Conservation (phyloP, 2,888 invertebrate species). For the Pammene fasciana region DNA sequence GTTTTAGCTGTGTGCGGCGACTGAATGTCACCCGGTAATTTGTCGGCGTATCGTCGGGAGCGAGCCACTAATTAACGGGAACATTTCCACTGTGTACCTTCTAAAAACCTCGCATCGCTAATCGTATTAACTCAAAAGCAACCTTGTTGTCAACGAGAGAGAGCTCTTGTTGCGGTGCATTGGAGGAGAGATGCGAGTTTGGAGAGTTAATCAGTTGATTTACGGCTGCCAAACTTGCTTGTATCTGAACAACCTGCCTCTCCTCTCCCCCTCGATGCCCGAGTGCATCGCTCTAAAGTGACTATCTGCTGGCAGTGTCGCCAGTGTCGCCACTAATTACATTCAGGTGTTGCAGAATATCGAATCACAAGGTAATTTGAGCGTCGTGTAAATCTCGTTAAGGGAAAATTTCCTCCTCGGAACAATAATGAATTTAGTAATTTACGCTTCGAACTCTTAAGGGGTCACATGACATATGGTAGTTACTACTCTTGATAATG, state of each 20-base stretch:
- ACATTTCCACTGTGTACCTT: conserved; percentile 51
- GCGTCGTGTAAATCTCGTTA: conserved; percentile 4
- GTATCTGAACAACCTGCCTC: conserved; percentile 56
- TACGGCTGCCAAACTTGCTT: conserved; percentile 72
- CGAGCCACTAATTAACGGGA: conserved; percentile 76
- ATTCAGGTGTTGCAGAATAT: conserved; percentile 42
- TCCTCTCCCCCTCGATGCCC: conserved; percentile 49
- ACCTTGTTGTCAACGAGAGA: conserved; percentile 10
- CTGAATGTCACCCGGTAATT: conserved; percentile 69
- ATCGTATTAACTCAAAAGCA: neutral
- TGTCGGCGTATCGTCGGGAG: conserved; percentile 68
- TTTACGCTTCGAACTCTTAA: no score
- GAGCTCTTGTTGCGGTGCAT: neutral
- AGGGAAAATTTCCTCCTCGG: neutral
- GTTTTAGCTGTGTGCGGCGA: conserved; percentile 65
- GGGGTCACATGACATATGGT: no score
- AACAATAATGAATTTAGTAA: neutral
- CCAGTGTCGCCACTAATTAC: conserved; percentile 49
- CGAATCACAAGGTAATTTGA: conserved; percentile 11
- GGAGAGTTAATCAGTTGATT: conserved; percentile 40
- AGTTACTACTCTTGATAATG: no score
- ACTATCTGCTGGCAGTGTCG: conserved; percentile 47
- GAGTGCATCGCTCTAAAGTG: conserved; percentile 52
- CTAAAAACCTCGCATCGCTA: conserved; percentile 9
- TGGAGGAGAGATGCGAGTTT: conserved; percentile 13